Base-by-base conservation (phyloP, 2,888 invertebrate genomes). In the Xestia sexstrigata region DNA sequence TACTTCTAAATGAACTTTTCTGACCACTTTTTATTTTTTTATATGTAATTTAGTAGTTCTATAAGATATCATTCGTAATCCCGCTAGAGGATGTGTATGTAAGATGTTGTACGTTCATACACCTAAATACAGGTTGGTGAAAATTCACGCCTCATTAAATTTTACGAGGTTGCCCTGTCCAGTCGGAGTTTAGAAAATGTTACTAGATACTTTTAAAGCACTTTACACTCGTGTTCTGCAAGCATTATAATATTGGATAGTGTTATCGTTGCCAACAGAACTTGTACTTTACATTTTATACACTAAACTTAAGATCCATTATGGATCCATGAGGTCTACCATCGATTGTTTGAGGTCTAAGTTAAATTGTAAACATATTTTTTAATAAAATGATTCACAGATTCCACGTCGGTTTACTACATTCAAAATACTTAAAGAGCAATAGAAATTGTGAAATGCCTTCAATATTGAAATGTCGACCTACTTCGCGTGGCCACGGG, bases 391-490 rank as follows among this genome's bases (percentile, higher is more conserved):
- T 84, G 72, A 81, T 86, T 76, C 76, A 83, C 74, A 85, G 89
- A 89, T 86, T 87, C 86, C 79, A 89, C 82, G 88, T 90, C 88
- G 83, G 88, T 91, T 93, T 92, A 92, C 89, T 90, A 90, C 90
- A 85, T 90, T 90, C 89, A 91, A 92, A 91, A 91, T 91, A 35
- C 35, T 4, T 35, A n/a, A n/a, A 93, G 92, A 92, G 93, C 94
- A 93, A 94, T 94, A 93, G 94, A 94, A 94, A 94, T 95, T 94
- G 94, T 95, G 94, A 95, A 95, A 95, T 95, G 95, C 93, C 94
- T 95, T 93, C 94, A 93, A 93, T 95, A 95, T 95, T 94, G 95
- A 95, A 95, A 95, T 94, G 95, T 93, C 94, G 95, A 94, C 95
- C 95, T 90, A 95, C 93, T 94, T 95, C 91, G 89, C 89, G 90